Percentiles rank a stretch among this genome's conserved stretches.
phyloP scores from a whole-genome alignment of 2,888 invertebrate genomes.

The Leptinotarsa juncta region DNA sequence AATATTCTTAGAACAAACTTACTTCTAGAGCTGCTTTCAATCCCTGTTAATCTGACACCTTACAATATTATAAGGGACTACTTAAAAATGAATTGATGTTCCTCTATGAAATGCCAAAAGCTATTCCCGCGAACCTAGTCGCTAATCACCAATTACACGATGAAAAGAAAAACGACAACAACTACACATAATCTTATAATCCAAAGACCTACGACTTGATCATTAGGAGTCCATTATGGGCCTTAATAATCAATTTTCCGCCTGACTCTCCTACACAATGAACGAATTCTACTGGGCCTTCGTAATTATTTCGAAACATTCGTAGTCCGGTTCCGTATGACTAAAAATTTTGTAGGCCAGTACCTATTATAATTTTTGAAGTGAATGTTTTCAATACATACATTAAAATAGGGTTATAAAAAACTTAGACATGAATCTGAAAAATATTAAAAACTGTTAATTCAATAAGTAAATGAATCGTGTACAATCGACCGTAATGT shows the following conservation, averaged over 20 bases:
- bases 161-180: constrained; percentile 23
- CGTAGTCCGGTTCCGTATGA: neutral
- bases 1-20: neutral
- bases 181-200: constrained; percentile 27
- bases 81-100: constrained; percentile 4
- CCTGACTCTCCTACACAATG: constrained; percentile 22
- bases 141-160: constrained; percentile 28
- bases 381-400: neutral
- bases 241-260: constrained; percentile 25
- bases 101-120: constrained; percentile 10
- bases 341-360: neutral
- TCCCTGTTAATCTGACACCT: neutral
- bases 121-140: constrained; percentile 7
- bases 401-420: too few relatives aligned
- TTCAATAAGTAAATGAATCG: too few relatives aligned
- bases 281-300: constrained; percentile 6
- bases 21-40: neutral
- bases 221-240: constrained; percentile 24
- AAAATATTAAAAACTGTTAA: too few relatives aligned
- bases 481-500: too few relatives aligned
- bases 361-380: neutral
- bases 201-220: constrained; percentile 26
- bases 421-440: too few relatives aligned
- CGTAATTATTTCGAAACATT: neutral
- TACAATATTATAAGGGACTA: neutral